A percentile compares a stretch with the other conserved stretches of the same genome.
Conservation (phyloP, 1,140 invertebrate genomes). For the Drosophila kohkoa region DNA sequence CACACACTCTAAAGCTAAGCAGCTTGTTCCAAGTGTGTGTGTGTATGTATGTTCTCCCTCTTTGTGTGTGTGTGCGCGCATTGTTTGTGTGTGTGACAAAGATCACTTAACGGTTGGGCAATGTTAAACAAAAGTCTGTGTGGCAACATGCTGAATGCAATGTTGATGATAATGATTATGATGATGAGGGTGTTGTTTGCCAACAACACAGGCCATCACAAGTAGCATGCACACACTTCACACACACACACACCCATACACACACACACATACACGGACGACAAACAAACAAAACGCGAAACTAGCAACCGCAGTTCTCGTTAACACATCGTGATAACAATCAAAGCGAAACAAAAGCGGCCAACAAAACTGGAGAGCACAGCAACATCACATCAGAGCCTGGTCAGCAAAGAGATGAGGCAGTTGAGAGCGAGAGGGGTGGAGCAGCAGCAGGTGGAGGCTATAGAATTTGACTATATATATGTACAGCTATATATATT, state of each 20-base stretch:
- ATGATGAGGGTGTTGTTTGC: constrained; percentile 76
- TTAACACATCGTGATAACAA: constrained; percentile 68
- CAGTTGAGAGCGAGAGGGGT: background rate
- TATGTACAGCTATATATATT: background rate
- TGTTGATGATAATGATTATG: constrained; percentile 51
- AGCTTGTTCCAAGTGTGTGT: constrained; percentile 15
- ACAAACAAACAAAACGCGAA: constrained; percentile 64
- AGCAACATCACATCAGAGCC: constrained; percentile 28
- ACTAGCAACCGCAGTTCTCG: constrained; percentile 50
- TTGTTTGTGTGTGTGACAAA: constrained; percentile 49
- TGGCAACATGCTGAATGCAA: constrained; percentile 46
- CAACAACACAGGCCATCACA: constrained; percentile 45
- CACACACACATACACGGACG: constrained; percentile 14
- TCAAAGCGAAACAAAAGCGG: constrained; percentile 74
- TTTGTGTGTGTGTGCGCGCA: constrained; percentile 7
- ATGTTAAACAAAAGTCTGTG: constrained; percentile 72
- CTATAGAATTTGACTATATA: constrained; percentile 18
- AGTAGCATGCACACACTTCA: constrained; percentile 41
- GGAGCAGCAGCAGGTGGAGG: constrained; percentile 8
- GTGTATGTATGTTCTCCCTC: background rate
- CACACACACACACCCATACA: constrained; percentile 15
- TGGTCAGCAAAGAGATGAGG: background rate
- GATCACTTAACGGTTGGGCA: constrained; percentile 69
- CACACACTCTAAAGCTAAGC: background rate
- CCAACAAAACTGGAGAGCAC: constrained; percentile 31